Conservation (phyloP, 2,888 invertebrate genomes). For the Maniola hyperantus region DNA sequence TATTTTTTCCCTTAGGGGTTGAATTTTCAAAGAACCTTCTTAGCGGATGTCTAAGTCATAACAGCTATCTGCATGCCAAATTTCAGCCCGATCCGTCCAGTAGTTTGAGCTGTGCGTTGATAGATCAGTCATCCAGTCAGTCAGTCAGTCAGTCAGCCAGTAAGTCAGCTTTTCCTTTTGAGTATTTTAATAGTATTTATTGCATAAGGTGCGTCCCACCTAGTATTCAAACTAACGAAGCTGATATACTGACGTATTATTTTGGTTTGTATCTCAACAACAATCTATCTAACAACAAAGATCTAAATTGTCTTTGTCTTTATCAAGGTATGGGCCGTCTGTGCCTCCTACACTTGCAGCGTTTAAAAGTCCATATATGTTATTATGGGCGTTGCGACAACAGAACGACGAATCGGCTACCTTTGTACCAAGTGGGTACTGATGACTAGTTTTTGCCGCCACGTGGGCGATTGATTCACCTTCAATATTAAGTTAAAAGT, state of each 20-base stretch:
- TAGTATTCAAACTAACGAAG: no score
- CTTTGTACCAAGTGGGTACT: constrained; percentile 67
- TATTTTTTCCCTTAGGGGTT: no score
- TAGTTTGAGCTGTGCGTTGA: no score
- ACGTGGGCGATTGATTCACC: constrained; percentile 77
- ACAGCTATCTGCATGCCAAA: no score
- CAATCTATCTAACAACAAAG: constrained; percentile 30
- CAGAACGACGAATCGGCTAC: constrained; percentile 71
- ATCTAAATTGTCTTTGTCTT: constrained; percentile 45
- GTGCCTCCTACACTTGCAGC: constrained; percentile 66
- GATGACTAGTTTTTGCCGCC: constrained; percentile 64
- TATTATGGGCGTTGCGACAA: constrained; percentile 69
- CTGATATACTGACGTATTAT: neutral
- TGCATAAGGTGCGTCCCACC: no score
- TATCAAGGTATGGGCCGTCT: constrained; percentile 65
- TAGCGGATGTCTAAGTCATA: no score
- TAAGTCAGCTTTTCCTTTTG: no score
- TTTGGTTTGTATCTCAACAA: constrained; percentile 22
- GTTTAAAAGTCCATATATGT: constrained; percentile 78
- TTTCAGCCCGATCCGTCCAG: no score
- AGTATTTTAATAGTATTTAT: no score
- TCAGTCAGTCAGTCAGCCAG: no score
- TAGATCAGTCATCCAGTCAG: no score
- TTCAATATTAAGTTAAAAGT: constrained; percentile 70
- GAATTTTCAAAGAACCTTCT: no score